Conservation (phyloP, 2,113 vertebrate genomes). For the Saguinus imperator region DNA sequence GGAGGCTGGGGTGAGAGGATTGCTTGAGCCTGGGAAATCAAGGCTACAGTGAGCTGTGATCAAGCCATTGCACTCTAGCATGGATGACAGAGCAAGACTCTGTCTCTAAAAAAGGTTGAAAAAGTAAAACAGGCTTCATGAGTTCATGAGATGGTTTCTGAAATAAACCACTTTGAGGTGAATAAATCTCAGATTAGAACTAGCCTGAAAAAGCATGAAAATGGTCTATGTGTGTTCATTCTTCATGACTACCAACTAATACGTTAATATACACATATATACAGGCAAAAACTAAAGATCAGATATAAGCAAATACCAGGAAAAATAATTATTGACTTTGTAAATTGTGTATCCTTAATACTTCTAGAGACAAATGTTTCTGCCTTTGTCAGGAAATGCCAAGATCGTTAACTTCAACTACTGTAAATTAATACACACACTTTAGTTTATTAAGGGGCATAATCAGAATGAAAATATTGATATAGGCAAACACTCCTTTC, state of each 20-base stretch:
- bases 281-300: conserved; percentile 2
- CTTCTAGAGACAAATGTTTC: conserved; percentile 2
- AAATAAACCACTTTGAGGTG: neutral
- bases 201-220: neutral
- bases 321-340: conserved; percentile 49
- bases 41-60: too few relatives aligned
- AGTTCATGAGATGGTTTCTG: neutral
- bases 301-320: conserved; percentile 3
- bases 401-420: conserved; percentile 14
- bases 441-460: conserved; percentile 43
- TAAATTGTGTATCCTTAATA: conserved; percentile 3
- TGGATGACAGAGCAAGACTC: too few relatives aligned
- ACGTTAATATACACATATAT: neutral
- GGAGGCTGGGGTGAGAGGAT: too few relatives aligned
- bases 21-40: too few relatives aligned
- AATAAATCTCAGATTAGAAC: conserved; percentile 9
- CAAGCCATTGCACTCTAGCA: too few relatives aligned
- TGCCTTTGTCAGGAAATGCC: conserved; percentile 58
- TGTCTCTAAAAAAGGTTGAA: too few relatives aligned
- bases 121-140: too few relatives aligned
- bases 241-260: neutral
- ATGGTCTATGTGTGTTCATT: neutral
- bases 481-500: conserved; percentile 47
- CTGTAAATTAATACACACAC: conserved; percentile 48
- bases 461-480: conserved; percentile 54